A percentile compares a stretch with the other conserved stretches of the same genome.
phyloP scores from a whole-genome alignment of 2,888 invertebrate genomes.

The Protodeltote pygarga region DNA sequence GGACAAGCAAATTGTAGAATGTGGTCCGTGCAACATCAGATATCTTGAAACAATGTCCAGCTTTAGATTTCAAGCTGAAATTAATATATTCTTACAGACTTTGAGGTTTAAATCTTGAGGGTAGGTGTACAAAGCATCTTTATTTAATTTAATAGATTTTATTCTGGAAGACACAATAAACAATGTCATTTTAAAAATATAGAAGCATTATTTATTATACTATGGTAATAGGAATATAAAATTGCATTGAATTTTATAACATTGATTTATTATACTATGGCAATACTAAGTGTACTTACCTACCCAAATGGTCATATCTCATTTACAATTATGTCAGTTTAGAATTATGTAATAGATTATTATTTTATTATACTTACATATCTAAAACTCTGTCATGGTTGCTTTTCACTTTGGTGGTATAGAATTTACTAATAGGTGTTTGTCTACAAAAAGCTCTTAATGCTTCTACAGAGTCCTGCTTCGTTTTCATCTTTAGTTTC shows the following conservation, averaged over 20 bases:
- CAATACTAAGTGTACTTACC: no score
- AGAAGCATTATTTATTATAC: no score
- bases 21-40: constrained; percentile 62
- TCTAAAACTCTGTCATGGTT: constrained; percentile 64
- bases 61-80: constrained; percentile 68
- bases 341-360: no score
- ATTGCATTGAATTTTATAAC: no score
- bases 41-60: constrained; percentile 73
- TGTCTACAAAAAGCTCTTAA: constrained; percentile 56
- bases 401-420: constrained; percentile 43
- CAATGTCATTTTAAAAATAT: no score
- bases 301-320: no score
- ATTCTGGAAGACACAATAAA: no score
- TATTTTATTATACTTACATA: constrained; percentile 59
- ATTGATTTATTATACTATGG: no score
- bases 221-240: no score
- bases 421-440: constrained; percentile 61
- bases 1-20: constrained; percentile 69
- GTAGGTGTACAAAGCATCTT: neutral
- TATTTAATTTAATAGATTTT: no score
- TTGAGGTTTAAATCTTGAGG: neutral
- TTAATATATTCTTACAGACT: constrained; percentile 4
- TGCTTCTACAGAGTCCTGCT: constrained; percentile 60
- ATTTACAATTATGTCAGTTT: no score
- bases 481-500: constrained; percentile 64